Evolutionary conservation across 2,113 vertebrate genomes (phyloP).

Genomic region (Seriola dumerili): DNA sequence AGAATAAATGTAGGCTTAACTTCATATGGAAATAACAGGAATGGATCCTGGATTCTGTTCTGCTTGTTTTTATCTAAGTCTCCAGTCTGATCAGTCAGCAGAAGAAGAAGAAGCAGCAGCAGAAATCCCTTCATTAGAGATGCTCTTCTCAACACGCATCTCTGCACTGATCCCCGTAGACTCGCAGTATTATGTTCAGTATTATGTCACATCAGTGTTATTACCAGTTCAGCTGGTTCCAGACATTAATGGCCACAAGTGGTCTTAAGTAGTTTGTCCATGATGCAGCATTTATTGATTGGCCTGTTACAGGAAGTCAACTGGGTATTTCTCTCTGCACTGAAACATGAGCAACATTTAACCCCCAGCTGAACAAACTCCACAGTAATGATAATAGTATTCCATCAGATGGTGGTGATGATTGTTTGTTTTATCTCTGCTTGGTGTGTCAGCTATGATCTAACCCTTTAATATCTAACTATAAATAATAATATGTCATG

Average conservation of each 20-base stretch:
- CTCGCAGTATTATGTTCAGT: not conserved
- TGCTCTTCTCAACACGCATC: not conserved
- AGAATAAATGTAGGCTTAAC: not conserved
- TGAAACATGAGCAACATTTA: slow-evolving; percentile 51
- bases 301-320: slow-evolving; percentile 36
- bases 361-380: slow-evolving; percentile 44
- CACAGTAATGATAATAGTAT: not conserved
- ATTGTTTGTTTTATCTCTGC: not conserved
- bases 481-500: not conserved
- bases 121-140: not conserved
- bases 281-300: slow-evolving; percentile 55
- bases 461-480: not conserved
- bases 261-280: not conserved
- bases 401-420: not conserved
- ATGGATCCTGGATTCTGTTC: not conserved
- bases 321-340: slow-evolving; percentile 6
- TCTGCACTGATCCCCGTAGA: not conserved
- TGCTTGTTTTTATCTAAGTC: not conserved
- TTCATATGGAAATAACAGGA: not conserved
- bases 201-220: slow-evolving; percentile 2
- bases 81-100: not conserved
- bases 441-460: not conserved
- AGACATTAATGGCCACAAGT: not conserved
- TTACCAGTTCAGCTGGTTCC: slow-evolving; percentile 3
- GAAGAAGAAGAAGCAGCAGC: not conserved